Evolutionary conservation across 1,140 invertebrate genomes (phyloP), one percentile per base, ranked within the genome.

Genomic region (Phocides pigmalion): DNA sequence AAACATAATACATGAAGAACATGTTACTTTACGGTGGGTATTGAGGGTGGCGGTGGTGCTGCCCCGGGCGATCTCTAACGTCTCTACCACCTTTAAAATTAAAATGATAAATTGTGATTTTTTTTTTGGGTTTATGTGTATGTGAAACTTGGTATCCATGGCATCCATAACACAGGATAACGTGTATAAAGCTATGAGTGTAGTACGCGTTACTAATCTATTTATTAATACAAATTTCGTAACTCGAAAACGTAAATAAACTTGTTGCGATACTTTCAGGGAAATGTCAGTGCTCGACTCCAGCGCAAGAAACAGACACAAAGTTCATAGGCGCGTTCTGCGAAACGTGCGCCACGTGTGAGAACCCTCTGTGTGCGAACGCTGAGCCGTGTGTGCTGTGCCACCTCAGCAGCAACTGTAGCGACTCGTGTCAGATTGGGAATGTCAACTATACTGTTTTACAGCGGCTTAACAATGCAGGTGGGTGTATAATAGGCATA

Each of bases 301-400:
- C 89, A 11, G 86, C 61, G 71, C 89, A 92, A 4, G 93, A 93
- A 3, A 47, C 12, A 66, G 76, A 92, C 64, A 73, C 58, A 14
- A 73, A 94, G 62, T 98, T 95, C 70, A 94, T 95, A 1, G 97
- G 96, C 37, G 92, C 92, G 64, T 96, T 94, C 78, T 99, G 98
- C 86, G 97, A 99, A 76, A 96, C 96, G 58, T 99, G 98, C 82
- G 95, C 96, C 0, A 83, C 77, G 0, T 92, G 91, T 41, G 80
- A 81, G 9, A 89, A 92, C 64, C 81, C 87, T 2, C 77, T 87
- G 50, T 92, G 91, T 59, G 77, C 69, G 0, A 72, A 80, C 56
- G 85, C 89, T 4, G 88, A 92, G 64, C 81, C 81, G 0, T 90
- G 88, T 50, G 84, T 91, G 0, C 15, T 69, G 6, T 86, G 87